phyloP scores from a whole-genome alignment of 2,113 vertebrate species.

The Crocuta crocuta region DNA sequence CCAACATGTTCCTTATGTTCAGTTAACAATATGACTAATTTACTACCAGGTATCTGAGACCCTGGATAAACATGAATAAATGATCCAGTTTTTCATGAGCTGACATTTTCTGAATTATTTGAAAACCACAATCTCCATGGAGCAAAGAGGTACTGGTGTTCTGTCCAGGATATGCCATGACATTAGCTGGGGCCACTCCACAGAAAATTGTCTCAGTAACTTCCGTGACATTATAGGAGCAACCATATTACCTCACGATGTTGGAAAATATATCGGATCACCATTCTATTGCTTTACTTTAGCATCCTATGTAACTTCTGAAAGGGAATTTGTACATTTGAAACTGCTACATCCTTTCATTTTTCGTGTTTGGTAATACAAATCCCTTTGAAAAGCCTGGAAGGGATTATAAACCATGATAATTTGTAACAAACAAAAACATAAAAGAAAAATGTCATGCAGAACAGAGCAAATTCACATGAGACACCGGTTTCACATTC shows the following conservation, averaged over 20 bases:
- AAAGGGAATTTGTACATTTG: slow-evolving; percentile 65
- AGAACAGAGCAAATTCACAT: slow-evolving; percentile 66
- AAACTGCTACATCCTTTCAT: slow-evolving; percentile 64
- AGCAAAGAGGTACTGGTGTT: slow-evolving; percentile 21
- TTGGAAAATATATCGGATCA: neutral
- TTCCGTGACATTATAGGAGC: slow-evolving; percentile 62
- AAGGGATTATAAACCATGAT: slow-evolving; percentile 76
- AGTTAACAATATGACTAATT: neutral
- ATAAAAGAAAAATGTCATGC: slow-evolving; percentile 71
- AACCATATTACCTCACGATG: slow-evolving; percentile 16
- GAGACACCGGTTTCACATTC: slow-evolving; percentile 69
- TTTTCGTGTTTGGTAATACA: slow-evolving; percentile 69
- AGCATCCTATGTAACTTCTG: slow-evolving; percentile 46
- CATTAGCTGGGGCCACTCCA: slow-evolving; percentile 15
- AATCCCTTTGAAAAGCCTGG: slow-evolving; percentile 71
- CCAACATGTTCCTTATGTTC: neutral
- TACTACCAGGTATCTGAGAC: neutral
- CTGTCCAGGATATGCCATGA: neutral
- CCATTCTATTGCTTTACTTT: slow-evolving; percentile 23
- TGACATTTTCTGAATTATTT: slow-evolving; percentile 52
- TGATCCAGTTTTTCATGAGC: slow-evolving; percentile 31
- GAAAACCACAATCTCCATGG: neutral
- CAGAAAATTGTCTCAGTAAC: slow-evolving; percentile 73
- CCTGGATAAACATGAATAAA: neutral
- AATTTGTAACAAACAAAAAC: slow-evolving; percentile 81